Evolutionary conservation across 2,797 vertebrate species (phyloP).

Genomic region (Gambusia yucatana): DNA sequence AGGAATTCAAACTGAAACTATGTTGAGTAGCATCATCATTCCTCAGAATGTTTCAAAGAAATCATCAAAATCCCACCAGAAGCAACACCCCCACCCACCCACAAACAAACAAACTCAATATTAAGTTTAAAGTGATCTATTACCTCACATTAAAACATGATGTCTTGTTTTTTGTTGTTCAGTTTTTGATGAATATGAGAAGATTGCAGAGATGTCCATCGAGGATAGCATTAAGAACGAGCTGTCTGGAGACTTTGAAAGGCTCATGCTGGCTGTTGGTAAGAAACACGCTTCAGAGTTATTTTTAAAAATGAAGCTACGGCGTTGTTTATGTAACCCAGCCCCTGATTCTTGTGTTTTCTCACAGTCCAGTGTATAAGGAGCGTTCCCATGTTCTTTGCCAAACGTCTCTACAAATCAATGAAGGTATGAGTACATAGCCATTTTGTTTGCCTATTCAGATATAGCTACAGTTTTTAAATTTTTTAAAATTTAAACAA

Average conservation of each 20-base stretch:
- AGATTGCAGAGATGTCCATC: slow-evolving; percentile 87
- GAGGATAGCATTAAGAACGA: slow-evolving; percentile 94
- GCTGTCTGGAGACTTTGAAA: slow-evolving; percentile 95
- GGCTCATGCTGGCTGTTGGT: slow-evolving; percentile 96
- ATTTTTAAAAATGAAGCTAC: not conserved
- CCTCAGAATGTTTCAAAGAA: not conserved
- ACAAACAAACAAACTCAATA: too few species aligned
- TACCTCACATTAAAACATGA: not conserved
- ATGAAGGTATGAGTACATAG: slow-evolving; percentile 89
- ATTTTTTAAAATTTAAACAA: not conserved
- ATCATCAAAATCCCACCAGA: not conserved
- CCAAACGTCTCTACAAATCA: slow-evolving; percentile 92
- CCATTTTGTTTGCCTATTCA: not conserved
- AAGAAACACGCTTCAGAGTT: slow-evolving; percentile 44
- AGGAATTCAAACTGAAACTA: not conserved
- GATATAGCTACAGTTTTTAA: not conserved
- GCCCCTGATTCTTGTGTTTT: slow-evolving; percentile 10
- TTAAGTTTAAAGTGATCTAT: not conserved
- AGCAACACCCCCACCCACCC: not conserved
- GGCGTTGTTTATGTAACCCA: slow-evolving; percentile 12
- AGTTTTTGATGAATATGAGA: slow-evolving; percentile 96
- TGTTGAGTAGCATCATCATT: not conserved
- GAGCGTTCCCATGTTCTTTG: slow-evolving; percentile 91
- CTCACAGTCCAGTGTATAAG: slow-evolving; percentile 89
- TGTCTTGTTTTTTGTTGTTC: slow-evolving; percentile 13